Conservation (phyloP, 2,888 invertebrate species). For the Neoscelio sp. region DNA sequence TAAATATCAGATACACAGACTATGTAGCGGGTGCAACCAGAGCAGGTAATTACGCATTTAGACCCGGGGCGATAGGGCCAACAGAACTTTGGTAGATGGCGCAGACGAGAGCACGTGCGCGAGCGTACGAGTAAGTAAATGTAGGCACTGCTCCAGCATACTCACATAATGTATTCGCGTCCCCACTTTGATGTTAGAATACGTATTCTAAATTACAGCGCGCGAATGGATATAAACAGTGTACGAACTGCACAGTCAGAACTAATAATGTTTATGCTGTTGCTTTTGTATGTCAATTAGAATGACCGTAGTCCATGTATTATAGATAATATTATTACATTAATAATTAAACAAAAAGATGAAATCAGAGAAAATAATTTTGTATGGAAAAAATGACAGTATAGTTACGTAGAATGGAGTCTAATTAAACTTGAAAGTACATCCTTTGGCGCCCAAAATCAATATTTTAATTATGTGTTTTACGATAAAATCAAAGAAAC, state of each 20-base stretch:
- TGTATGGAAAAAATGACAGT: too few species aligned
- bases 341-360: too few species aligned
- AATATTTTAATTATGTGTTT: too few species aligned
- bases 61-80: constrained; percentile 50
- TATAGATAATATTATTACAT: too few species aligned
- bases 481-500: too few species aligned
- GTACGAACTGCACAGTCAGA: constrained; percentile 16
- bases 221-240: constrained; percentile 39
- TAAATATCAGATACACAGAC: constrained; percentile 49
- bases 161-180: constrained; percentile 45
- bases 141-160: constrained; percentile 29
- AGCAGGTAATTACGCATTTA: constrained; percentile 59
- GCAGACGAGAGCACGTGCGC: constrained; percentile 39
- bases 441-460: too few species aligned
- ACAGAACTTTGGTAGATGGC: constrained; percentile 42
- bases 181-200: constrained; percentile 51
- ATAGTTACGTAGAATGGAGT: too few species aligned
- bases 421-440: too few species aligned
- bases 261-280: constrained; percentile 22
- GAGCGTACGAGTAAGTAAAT: constrained; percentile 42
- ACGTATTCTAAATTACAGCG: constrained; percentile 37
- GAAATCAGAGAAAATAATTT: too few species aligned
- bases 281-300: constrained; percentile 12
- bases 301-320: constrained; percentile 12
- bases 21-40: constrained; percentile 37